Base-by-base conservation (phyloP, 2,113 vertebrate species). In the Cyanoliseus patagonus region DNA sequence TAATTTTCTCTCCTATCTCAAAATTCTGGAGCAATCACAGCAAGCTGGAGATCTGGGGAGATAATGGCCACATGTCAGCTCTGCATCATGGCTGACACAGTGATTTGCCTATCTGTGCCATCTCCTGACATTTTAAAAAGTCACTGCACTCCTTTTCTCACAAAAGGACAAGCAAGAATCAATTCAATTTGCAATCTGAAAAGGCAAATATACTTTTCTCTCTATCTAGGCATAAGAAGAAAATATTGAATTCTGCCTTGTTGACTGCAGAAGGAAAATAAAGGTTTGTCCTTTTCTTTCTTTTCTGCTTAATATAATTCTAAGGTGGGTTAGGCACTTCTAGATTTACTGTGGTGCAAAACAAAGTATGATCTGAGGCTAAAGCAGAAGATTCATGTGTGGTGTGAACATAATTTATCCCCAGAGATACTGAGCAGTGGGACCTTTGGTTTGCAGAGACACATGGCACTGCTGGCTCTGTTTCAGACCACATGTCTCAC, bases 371-470 rank as follows among this genome's bases (percentile, higher is more conserved):
- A 93, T 88, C 23, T 61, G 55, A 88, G 35, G 25, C 30, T 88
- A 88, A 81, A 86, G 25, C 27, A 68, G 28, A 61, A 80, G 17
- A 59, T 69, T 63, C 64, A 35, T 82, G 75, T 47, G 37, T 41
- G 33, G 5, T 73, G 35, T 81, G 55, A 63, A 33, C 13, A 30
- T 52, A 5, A 57, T 72, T 72, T 78, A 44, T 37, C 17, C 44
- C 42, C 3, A 4, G 52, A 82, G 39, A 61, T 6, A 68, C 0
- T 0, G 10, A 81, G 35, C 23, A 81, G 20, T 0, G 0, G 27
- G 44, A 61, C 72, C 55, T 83, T 80, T 77, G 53, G 41, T 18
- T 93, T 75, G 31, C 68, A 51, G 75, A 87, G 22, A 35, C 53
- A 18, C 8, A 2, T 39, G 59, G 59, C 42, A 31, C 27, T 77